Base-by-base conservation (phyloP, 2,113 vertebrate genomes). In the Lophius piscatorius region DNA sequence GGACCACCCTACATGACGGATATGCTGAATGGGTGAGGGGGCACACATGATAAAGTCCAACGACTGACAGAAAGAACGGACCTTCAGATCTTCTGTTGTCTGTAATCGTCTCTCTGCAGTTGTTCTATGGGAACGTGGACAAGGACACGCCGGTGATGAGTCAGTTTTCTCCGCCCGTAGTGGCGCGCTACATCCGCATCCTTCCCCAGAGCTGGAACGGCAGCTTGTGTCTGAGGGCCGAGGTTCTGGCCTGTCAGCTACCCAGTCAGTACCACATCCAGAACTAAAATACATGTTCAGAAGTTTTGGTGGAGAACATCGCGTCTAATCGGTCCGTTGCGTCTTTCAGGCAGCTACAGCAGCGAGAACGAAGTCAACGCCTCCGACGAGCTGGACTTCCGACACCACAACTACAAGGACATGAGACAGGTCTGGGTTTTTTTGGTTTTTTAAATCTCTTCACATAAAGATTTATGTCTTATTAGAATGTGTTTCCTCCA, bases 181-280 rank as follows among this genome's bases (percentile, higher is more conserved):
- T 94, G 46, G 95, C 95, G 0, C 94, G 97, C 0, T 99, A 95
- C 82, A 92, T 99, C 77, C 94, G 96, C 2, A 74, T 99, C 69
- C 93, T 94, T 57, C 97, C 97, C 0, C 94, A 95, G 81, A 96
- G 91, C 36, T 99, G 97, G 97, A 99, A 99, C 0, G 97, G 96
- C 23, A 98, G 94, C 68, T 85, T 96, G 56, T 99, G 97, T 78
- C 88, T 99, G 83, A 89, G 96, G 70, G 87, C 95, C 0, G 97
- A 99, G 80, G 85, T 98, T 50, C 78, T 98, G 71, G 96, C 94
- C 24, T 99, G 97, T 23, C 94, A 95, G 0, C 78, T 98, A 10
- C 91, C 94, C 26, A 87, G 97, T 98, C 36, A 86, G 88, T 82
- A 34, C 7, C 16, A 46, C 26, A 35, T n/a, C n/a, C n/a, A n/a